Conservation (phyloP, 2,113 vertebrate species). For the Crypturellus undulatus region DNA sequence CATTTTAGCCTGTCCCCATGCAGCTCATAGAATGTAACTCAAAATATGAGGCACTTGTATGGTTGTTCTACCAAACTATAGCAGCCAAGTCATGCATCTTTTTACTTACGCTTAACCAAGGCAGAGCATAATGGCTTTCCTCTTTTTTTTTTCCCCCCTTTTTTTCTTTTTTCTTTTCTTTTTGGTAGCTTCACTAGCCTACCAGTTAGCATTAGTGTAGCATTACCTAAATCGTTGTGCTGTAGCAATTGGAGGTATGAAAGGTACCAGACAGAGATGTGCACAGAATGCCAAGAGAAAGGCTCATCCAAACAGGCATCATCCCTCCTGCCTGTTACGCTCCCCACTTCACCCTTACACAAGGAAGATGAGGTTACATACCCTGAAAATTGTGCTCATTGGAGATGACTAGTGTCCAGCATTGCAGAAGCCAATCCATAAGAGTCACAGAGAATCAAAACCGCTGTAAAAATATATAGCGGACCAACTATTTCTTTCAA, state of each 20-base stretch:
- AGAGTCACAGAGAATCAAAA: not conserved
- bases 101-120: not conserved
- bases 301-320: not conserved
- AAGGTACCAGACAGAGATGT: not conserved
- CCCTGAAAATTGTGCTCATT: not conserved
- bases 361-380: not conserved
- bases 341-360: not conserved
- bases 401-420: not conserved
- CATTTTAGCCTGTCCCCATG: not conserved
- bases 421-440: not conserved
- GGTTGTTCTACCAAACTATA: no score
- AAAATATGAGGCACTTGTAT: not conserved
- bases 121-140: not conserved
- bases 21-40: no score
- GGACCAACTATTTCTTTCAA: no score
- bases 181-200: not conserved
- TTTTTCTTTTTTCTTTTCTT: not conserved
- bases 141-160: no score
- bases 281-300: not conserved
- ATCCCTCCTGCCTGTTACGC: not conserved
- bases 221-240: not conserved
- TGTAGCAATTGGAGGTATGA: not conserved
- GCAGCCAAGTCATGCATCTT: fast-evolving
- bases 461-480: not conserved
- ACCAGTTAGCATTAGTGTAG: not conserved